Evolutionary conservation across 2,113 vertebrate genomes (phyloP).

Genomic region (Arvicanthis niloticus): DNA sequence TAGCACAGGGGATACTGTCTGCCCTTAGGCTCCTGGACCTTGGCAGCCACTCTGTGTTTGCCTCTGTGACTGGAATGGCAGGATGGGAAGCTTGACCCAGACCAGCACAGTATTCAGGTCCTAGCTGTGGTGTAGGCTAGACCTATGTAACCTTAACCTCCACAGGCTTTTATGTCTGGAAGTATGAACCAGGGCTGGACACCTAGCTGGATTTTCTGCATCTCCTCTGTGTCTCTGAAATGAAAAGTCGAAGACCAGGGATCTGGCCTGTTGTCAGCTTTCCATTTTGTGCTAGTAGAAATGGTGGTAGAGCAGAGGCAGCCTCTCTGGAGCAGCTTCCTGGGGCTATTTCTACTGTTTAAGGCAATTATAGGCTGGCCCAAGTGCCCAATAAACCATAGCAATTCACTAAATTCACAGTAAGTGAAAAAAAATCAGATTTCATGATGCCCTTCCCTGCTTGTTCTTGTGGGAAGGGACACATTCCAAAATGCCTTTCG

Average conservation of each 20-base stretch:
- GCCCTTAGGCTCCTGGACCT: not conserved
- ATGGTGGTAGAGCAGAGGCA: fast-evolving
- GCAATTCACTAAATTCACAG: not conserved
- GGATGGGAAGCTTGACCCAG: fast-evolving
- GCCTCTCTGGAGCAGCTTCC: not conserved
- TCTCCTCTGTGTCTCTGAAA: not conserved
- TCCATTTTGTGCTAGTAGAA: not conserved
- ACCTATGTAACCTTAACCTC: not conserved
- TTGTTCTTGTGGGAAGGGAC: not conserved
- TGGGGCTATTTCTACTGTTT: not conserved
- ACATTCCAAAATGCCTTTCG: not conserved
- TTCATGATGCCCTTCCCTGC: not conserved
- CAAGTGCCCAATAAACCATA: not conserved
- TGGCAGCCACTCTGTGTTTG: not conserved
- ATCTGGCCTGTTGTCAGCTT: not conserved
- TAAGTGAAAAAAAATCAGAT: not conserved
- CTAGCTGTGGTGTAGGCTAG: not conserved
- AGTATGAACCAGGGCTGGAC: not conserved
- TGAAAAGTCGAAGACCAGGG: not conserved
- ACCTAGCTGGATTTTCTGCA: not conserved
- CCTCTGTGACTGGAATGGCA: fast-evolving
- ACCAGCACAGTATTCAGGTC: not conserved
- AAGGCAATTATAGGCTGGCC: not conserved
- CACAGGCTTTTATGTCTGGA: not conserved
- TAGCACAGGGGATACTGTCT: not conserved